Evolutionary conservation across 2,113 vertebrate species (phyloP).

Genomic region (Osmerus eperlanus): DNA sequence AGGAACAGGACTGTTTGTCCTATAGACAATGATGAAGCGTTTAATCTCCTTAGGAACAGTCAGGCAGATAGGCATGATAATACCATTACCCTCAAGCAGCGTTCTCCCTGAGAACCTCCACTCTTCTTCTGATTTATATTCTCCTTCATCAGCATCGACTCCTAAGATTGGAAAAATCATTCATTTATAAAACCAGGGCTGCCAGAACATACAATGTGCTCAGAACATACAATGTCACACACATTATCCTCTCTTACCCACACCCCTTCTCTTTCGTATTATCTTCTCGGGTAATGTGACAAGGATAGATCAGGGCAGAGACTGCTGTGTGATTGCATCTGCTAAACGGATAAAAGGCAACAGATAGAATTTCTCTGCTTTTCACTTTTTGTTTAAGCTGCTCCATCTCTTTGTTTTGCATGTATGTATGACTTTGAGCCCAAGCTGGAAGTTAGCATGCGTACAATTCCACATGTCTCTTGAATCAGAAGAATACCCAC

Average conservation of each 20-base stretch:
- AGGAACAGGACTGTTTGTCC: slow-evolving; percentile 44
- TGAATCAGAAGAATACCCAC: no score
- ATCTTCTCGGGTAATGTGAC: slow-evolving; percentile 52
- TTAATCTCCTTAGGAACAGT: slow-evolving; percentile 68
- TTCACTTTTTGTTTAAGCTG: slow-evolving; percentile 55
- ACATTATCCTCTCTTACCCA: slow-evolving; percentile 9
- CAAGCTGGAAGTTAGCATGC: background rate
- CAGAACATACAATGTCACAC: slow-evolving; percentile 49
- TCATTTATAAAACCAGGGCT: slow-evolving; percentile 58
- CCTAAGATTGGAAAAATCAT: slow-evolving; percentile 58
- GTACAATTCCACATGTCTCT: no score
- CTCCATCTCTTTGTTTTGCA: slow-evolving; percentile 25
- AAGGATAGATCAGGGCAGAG: slow-evolving; percentile 51
- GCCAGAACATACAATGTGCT: no score
- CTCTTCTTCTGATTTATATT: slow-evolving; percentile 65
- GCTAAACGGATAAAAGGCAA: slow-evolving; percentile 55
- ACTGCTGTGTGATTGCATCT: slow-evolving; percentile 54
- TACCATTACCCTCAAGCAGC: slow-evolving; percentile 61
- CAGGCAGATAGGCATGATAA: slow-evolving; percentile 57
- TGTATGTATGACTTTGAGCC: slow-evolving; percentile 15
- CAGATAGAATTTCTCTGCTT: slow-evolving; percentile 40
- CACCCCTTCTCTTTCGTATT: slow-evolving; percentile 12
- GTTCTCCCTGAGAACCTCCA: slow-evolving; percentile 41
- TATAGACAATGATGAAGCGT: slow-evolving; percentile 72
- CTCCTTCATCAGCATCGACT: slow-evolving; percentile 62